phyloP scores from a whole-genome alignment of 2,797 vertebrate species.

The Notolabrus celidotus region DNA sequence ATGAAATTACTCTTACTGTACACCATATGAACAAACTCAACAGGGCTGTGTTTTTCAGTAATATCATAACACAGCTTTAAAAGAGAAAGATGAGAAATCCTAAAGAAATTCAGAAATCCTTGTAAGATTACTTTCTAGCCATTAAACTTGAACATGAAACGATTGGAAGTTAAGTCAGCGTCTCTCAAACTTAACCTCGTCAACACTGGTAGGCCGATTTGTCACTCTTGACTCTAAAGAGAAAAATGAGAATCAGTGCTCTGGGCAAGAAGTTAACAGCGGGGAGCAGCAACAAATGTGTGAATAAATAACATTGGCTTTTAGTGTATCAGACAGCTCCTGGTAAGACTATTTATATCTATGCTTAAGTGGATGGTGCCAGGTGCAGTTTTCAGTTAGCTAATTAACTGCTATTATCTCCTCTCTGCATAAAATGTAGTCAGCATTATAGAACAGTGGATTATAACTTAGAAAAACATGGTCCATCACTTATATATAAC shows the following conservation, averaged over 20 bases:
- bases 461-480: too few relatives aligned
- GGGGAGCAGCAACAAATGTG: constrained; percentile 56
- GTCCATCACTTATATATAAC: too few relatives aligned
- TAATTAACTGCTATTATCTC: not conserved
- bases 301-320: constrained; percentile 15
- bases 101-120: not conserved
- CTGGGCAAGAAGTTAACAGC: constrained; percentile 44
- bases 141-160: not conserved
- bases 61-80: not conserved
- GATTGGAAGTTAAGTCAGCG: not conserved
- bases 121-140: not conserved
- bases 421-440: not conserved
- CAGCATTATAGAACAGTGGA: not conserved
- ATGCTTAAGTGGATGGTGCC: too few relatives aligned
- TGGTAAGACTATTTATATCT: constrained; percentile 20
- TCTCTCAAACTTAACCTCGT: not conserved
- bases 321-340: constrained; percentile 16
- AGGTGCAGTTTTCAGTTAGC: not conserved
- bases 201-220: not conserved
- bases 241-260: constrained; percentile 15
- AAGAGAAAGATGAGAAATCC: not conserved
- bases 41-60: not conserved
- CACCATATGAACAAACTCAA: not conserved
- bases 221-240: not conserved
- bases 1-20: constrained; percentile 10